Base-by-base conservation (phyloP, 2,888 invertebrate genomes). In the Tolmerus cingulatus region DNA sequence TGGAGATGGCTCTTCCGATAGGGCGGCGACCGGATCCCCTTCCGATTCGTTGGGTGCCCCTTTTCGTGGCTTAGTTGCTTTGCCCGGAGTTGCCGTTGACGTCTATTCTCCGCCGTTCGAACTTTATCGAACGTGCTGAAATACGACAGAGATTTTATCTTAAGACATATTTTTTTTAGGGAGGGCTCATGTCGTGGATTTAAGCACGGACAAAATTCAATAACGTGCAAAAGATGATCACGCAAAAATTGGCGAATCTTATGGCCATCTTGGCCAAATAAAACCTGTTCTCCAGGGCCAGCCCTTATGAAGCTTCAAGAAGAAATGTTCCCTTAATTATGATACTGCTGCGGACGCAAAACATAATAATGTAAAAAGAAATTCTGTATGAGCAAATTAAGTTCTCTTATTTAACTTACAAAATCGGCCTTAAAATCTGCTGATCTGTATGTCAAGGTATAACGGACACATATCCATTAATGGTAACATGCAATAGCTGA, bases 31-130 rank as follows among this genome's bases (percentile, higher is more conserved):
- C 66, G 66, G 66, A 66, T 51, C 66, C 37, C 66, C 57, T 82
- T 19, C 57, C 57, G 82, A 82, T 37, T 82, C 34, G 19, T 23
- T 66, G 57, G 34, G 34, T 34, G 55, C 57, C 66, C 82, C 82
- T 82, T 82, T 82, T 82, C 66, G 66, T 82, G 82, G 57, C 57
- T 82, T 40, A 82, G 46, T 82, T 82, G 37, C 34, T 82, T 82
- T 14, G 8, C 57, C 19, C 12, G 34, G 23, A 9, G 40, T 12
- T 40, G 40, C 40, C 57, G 19, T 82, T 37, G 57, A 19, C 57
- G 23, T 66, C 57, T 37, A 66, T 82, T 57, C 82, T 82, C 66
- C 37, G 30, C 57, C 37, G 57, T 57, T 66, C 37, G 82, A 82
- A 30, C 16, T 81, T 81, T 30, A 55, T 55, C 30, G 81, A 66